Base-by-base conservation (phyloP, 2,113 vertebrate genomes). In the Mellivora capensis region DNA sequence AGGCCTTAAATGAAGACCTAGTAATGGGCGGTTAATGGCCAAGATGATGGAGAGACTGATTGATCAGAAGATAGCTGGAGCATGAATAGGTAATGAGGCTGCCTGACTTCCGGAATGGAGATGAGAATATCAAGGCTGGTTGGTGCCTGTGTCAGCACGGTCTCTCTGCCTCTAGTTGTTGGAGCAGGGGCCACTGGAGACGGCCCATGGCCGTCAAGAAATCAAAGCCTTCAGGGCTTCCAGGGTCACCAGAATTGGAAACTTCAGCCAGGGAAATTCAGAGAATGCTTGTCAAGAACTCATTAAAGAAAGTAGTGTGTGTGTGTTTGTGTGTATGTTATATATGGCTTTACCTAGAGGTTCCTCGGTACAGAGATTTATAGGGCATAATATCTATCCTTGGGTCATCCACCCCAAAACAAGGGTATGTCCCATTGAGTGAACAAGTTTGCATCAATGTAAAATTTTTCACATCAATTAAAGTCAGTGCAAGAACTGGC, bases 81-180 rank as follows among this genome's bases (percentile, higher is more conserved):
- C 92, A 97, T 98, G 97, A 97, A 86, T 98, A 97, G 88, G 47
- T 98, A 89, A 97, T 98, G 97, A 97, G 91, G 71, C 98, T 96
- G 90, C 81, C 87, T 97, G 87, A 91, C 93, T 97, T 98, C 97
- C 98, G 97, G 96, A 97, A 94, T 90, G 93, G 81, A 96, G 89
- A 97, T 89, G 74, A 93, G 77, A 79, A 92, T 61, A 85, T 0
- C 0, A 87, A 82, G 91, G 88, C 96, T 69, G 80, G 31, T 93
- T 69, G 80, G 34, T 93, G 96, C 83, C 96, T 83, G 39, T 29
- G 29, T 90, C 4, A 5, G 94, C 92, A 71, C 4, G 59, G 74
- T 31, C 29, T 77, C 15, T 79, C 54, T 37, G 39, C 57, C 89
- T 80, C 83, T 27, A 27, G 57, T 47, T 37, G 3, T 23, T 80